These are phyloP conservation scores for Eudyptes chrysolophus DNA, from an alignment of 2,113 vertebrate genomes.

Conservation along the genomic window DNA sequence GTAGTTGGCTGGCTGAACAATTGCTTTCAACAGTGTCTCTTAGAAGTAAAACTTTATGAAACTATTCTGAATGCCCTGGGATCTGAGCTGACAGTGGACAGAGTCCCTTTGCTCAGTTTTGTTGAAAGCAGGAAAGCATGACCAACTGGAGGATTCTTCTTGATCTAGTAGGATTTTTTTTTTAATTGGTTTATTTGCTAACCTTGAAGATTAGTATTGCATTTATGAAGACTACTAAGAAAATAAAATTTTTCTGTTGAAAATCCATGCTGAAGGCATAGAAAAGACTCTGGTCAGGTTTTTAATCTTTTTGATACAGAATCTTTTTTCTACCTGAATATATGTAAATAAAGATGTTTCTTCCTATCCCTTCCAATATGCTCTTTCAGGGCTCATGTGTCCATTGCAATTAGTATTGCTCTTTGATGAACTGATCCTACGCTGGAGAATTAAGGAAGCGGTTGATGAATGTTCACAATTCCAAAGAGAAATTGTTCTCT, in stretches of 20 bases:
- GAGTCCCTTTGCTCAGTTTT: neutral
- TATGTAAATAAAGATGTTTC: neutral
- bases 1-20: constrained; percentile 47
- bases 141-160: neutral
- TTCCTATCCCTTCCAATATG: neutral
- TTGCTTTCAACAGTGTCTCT: constrained; percentile 9
- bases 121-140: neutral
- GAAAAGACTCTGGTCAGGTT: neutral
- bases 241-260: neutral
- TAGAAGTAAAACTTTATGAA: constrained; percentile 44
- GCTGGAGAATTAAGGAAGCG: neutral
- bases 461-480: neutral
- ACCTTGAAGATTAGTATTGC: neutral
- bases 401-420: neutral
- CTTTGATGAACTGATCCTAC: neutral
- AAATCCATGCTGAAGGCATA: neutral
- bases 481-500: neutral
- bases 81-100: neutral
- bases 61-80: neutral
- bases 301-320: neutral
- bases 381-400: neutral
- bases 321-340: neutral
- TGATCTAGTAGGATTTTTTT: neutral
- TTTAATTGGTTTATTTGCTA: neutral
- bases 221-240: neutral